A percentile compares a stretch with the other conserved stretches of the same genome.
Evolutionary conservation across 2,113 vertebrate species (phyloP).

Genomic region (Phyllostomus discolor): DNA sequence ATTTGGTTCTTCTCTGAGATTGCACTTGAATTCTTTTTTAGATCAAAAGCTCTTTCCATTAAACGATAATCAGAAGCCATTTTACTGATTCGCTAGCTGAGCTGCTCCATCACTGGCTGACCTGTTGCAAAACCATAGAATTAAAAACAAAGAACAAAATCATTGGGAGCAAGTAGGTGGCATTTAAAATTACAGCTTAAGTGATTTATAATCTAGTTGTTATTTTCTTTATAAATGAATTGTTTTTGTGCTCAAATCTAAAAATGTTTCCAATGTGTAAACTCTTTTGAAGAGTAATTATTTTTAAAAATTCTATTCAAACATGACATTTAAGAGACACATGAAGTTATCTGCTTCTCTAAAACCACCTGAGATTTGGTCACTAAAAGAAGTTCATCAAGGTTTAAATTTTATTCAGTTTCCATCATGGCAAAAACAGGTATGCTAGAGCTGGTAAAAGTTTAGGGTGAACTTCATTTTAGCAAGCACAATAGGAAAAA

Average conservation of each 20-base stretch:
- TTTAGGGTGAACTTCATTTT: neutral
- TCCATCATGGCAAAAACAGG: neutral
- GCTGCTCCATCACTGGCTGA: slow-evolving; percentile 30
- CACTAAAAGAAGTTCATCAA: neutral
- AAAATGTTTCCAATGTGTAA: neutral
- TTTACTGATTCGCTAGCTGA: slow-evolving; percentile 4
- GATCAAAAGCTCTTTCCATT: neutral
- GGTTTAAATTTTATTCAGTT: neutral
- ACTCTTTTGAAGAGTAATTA: slow-evolving; percentile 24
- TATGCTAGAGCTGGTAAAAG: neutral
- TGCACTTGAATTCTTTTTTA: neutral
- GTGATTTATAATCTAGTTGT: neutral
- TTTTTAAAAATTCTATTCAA: neutral
- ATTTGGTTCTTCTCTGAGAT: neutral
- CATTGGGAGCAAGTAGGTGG: neutral
- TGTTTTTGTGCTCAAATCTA: slow-evolving; percentile 30
- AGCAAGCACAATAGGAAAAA: neutral
- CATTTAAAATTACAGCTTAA: slow-evolving; percentile 42
- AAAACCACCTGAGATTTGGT: slow-evolving; percentile 27
- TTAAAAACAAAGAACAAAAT: slow-evolving; percentile 48
- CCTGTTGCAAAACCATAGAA: slow-evolving; percentile 5
- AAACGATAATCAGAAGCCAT: slow-evolving; percentile 7
- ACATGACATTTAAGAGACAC: neutral
- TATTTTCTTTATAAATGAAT: slow-evolving; percentile 33
- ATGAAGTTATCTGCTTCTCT: slow-evolving; percentile 11